Evolutionary conservation across 2,888 invertebrate species (phyloP).

Genomic region (Trachelus stipa): DNA sequence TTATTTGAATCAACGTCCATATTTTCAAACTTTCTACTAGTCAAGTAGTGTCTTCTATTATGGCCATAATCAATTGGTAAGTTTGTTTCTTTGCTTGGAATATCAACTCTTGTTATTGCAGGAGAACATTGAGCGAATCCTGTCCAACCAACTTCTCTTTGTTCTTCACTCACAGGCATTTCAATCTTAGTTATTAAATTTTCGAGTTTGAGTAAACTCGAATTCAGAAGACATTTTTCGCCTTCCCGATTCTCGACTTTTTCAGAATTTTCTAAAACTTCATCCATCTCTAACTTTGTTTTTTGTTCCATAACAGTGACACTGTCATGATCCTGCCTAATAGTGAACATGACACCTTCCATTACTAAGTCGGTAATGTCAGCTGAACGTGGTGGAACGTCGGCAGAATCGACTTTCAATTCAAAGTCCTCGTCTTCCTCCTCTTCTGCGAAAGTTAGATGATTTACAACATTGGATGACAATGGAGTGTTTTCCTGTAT

Average conservation of each 20-base stretch:
- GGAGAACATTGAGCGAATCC: not conserved
- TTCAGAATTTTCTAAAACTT: slow-evolving; percentile 63
- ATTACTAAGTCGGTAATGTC: slow-evolving; percentile 63
- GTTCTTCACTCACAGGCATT: slow-evolving; percentile 29
- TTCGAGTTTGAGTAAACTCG: slow-evolving; percentile 59
- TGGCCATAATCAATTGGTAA: not conserved
- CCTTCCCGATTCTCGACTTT: slow-evolving; percentile 59
- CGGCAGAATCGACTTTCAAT: not conserved
- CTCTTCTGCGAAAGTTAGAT: not conserved
- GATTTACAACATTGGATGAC: not conserved
- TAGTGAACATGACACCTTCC: slow-evolving; percentile 64
- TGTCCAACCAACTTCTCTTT: not conserved
- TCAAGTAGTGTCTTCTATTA: not conserved
- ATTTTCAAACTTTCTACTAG: not conserved
- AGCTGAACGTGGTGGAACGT: slow-evolving; percentile 45
- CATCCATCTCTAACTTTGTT: slow-evolving; percentile 60
- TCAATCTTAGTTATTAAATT: slow-evolving; percentile 61
- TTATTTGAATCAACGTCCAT: not conserved
- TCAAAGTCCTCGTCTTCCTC: not conserved
- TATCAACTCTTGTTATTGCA: not conserved
- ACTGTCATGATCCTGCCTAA: slow-evolving; percentile 56
- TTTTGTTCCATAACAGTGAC: slow-evolving; percentile 60
- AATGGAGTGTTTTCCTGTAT: not conserved
- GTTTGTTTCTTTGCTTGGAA: not conserved
- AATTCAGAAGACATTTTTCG: slow-evolving; percentile 57